Conservation (phyloP, 2,797 vertebrate genomes). For the Acanthurus lineatus region DNA sequence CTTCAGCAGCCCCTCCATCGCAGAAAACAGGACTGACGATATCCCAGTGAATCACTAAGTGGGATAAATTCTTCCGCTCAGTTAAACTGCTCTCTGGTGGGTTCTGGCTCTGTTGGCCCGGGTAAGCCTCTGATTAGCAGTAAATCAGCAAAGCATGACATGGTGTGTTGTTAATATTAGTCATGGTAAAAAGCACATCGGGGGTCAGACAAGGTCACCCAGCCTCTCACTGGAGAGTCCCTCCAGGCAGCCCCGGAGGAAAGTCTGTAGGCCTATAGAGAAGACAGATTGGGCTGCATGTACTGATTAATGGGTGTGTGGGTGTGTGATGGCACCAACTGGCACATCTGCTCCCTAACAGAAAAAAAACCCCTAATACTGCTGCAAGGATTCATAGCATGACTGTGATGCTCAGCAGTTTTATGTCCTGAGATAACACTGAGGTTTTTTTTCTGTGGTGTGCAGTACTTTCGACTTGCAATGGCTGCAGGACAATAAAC, state of each 20-base stretch:
- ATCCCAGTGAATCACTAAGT: conserved; percentile 7
- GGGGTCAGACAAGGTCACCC: conserved; percentile 14
- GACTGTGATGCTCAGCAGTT: conserved; percentile 33
- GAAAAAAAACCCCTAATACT: conserved; percentile 1
- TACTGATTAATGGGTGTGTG: conserved; percentile 34
- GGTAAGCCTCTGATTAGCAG: conserved; percentile 27
- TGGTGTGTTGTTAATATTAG: conserved; percentile 7
- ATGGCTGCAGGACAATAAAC: not conserved
- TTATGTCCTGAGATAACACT: conserved; percentile 5
- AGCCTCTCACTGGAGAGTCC: not conserved
- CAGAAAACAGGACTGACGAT: conserved; percentile 2
- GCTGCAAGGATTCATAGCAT: conserved; percentile 22
- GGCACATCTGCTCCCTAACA: conserved; percentile 52
- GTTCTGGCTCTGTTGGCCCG: not conserved
- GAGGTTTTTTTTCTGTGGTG: not conserved
- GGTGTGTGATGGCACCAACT: conserved; percentile 5
- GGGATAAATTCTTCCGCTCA: conserved; percentile 32
- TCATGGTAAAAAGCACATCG: not conserved
- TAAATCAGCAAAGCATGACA: conserved; percentile 16
- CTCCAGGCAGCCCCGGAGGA: not conserved
- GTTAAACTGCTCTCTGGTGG: conserved; percentile 10
- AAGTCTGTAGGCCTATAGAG: conserved; percentile 9
- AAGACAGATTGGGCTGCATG: conserved; percentile 15
- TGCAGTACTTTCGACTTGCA: not conserved
- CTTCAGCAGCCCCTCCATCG: conserved; percentile 18